Base-by-base conservation (phyloP, 2,113 vertebrate genomes). In the Psophia crepitans region DNA sequence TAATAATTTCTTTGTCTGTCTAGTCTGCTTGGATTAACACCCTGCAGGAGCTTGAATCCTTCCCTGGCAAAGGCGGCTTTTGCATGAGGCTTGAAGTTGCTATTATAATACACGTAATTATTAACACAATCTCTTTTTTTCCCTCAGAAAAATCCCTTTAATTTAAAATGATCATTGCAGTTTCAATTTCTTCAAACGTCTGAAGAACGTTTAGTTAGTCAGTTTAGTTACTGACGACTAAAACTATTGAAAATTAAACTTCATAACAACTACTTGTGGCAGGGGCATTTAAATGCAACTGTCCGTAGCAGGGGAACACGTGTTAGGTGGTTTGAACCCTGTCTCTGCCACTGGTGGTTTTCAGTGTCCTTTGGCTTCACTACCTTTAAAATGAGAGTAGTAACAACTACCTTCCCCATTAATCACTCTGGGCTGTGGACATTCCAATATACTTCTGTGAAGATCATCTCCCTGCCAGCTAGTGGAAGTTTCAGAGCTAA, bases 1-100 rank as follows among this genome's bases (percentile, higher is more conserved):
- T 87, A 91, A 90, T 75, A n/a, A 94, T 95, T 96, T 94, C 32
- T 89, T 49, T 79, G 33, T 49, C 92, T 83, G n/a, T 56, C 73
- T 87, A 75, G 77, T 82, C 84, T 76, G 41, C 43, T 81, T 78
- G 51, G 60, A 81, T 95, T 96, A 92, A 78, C 73, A 84, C 9
- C 35, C 61, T 91, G 35, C 14, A 91, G 48, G 56, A 84, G 35
- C 20, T 60, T 27, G 8, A 87, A 68, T 68, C 60, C 43, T 64
- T 92, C 43, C 43, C 57, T 71, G 27, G 26, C 17, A 75, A 94
- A 89, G 39, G 19, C 2, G 6, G 12, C 9, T 92, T 77, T 85
- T 87, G 19, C 12, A 54, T 58, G 24, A 17, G 51, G 33, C n/a
- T 14, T 84, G 32, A 65, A 87, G 11, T 5, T 81, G n/a, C 20